Base-by-base conservation (phyloP, 1,140 invertebrate genomes). In the Aphelinus atriplicis region DNA sequence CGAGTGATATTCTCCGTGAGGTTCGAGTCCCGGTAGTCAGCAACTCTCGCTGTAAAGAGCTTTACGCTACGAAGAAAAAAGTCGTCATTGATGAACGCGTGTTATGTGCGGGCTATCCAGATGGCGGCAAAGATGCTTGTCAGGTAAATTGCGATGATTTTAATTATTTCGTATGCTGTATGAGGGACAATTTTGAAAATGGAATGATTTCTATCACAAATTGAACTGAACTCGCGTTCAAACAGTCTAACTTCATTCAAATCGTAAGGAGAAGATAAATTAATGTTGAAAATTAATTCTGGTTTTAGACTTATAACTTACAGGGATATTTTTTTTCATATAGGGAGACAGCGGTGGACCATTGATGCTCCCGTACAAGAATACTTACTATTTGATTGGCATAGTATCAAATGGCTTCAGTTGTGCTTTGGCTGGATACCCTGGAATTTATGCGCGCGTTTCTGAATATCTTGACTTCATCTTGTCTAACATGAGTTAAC, bases 301-400 rank as follows among this genome's bases (percentile, higher is more conserved):
- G 26, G 26, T 26, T 26, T 26, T 26, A 26, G 26, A 26, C 26
- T 26, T 26, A 26, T 26, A 26, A 26, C 26, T 26, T 26, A 26
- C 26, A 26, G 26, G 26, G 26, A 26, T 26, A 26, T 26, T 26
- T 26, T 26, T 26, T 26, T 85, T 72, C 78, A 26, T 51, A 46
- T 10, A 91, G 89, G 95, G 95, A 26, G 95, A 96, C 84, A 96
- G 94, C 51, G 95, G 95, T 5, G 95, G 95, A n/a, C 95, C 95
- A 1, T 81, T 96, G 5, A 95, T 96, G 93, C 82, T 88, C 88
- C 42, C 57, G 48, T 47, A 71, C 1, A 26, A 57, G 1, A 66
- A 76, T n/a, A 79, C 64, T 2, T 93, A 87, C 80, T 91, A 92
- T 76, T 84, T 91, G 68, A 90, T 94, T 70, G 94, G 94, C 1